A percentile compares a stretch with the other conserved stretches of the same genome.
Evolutionary conservation across 37 sponge, comb jelly and placozoan genomes (phyloP).

Genomic region (Chondrosia reniformis): DNA sequence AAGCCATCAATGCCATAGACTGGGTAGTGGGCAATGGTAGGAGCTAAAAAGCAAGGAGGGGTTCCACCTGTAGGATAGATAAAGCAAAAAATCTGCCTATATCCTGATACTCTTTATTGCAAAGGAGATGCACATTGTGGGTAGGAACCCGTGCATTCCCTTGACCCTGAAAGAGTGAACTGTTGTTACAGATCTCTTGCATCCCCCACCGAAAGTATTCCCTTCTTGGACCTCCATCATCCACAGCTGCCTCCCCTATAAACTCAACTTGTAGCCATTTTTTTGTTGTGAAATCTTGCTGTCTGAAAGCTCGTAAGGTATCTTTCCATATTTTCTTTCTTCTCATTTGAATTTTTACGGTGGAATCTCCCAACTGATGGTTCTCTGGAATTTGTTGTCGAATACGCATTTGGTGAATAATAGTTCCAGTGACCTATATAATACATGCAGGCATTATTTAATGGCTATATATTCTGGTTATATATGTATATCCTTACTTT

Average conservation of each 20-base stretch:
- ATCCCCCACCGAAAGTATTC: constrained; percentile 5
- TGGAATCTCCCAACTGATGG: background rate
- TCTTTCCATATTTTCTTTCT: background rate
- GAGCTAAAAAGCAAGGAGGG: constrained; percentile 12
- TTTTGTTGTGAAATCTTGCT: background rate
- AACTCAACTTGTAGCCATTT: constrained; percentile 5
- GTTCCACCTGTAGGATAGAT: constrained; percentile 1
- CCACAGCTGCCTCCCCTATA: constrained; percentile 1
- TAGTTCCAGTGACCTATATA: no score
- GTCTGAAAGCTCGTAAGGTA: constrained; percentile 3
- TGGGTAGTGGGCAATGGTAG: background rate
- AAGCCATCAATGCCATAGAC: background rate
- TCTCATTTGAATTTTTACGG: background rate
- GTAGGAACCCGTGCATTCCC: background rate
- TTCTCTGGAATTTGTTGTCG: no score
- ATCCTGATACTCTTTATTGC: background rate
- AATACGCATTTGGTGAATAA: no score
- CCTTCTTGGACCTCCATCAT: constrained; percentile 5
- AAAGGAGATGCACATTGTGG: constrained; percentile 2
- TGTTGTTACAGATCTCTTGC: no score
- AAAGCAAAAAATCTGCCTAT: constrained; percentile 7
- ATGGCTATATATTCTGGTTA: no score
- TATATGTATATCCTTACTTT: no score
- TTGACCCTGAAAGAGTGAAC: background rate
- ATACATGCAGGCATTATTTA: no score